These are phyloP conservation scores for Dinomys branickii DNA, from an alignment of 2,113 vertebrate genomes.

Conservation along the genomic window DNA sequence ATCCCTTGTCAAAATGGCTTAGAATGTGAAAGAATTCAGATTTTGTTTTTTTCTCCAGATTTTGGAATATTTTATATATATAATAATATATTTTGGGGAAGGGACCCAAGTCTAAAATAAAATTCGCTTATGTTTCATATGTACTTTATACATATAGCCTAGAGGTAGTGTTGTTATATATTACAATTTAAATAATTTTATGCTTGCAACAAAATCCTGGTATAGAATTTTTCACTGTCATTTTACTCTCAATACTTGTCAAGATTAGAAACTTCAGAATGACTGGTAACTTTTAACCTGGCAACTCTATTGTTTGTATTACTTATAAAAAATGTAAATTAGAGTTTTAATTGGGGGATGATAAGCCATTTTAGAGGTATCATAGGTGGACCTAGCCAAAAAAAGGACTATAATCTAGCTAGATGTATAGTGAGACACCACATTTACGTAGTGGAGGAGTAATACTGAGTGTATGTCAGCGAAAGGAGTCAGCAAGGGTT, in stretches of 20 bases:
- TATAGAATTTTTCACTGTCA: neutral
- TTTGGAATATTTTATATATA: neutral
- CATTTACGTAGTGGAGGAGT: neutral
- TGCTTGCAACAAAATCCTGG: neutral
- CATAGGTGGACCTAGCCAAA: neutral
- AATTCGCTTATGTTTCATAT: neutral
- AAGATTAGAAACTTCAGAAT: slow-evolving; percentile 14
- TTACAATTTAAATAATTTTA: neutral
- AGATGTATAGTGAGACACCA: neutral
- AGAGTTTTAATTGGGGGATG: slow-evolving; percentile 30
- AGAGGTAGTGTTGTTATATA: neutral
- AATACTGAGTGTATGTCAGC: neutral
- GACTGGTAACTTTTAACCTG: neutral
- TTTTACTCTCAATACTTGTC: neutral
- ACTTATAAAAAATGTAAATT: slow-evolving; percentile 6
- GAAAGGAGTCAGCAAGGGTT: slow-evolving; percentile 9
- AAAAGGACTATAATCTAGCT: neutral
- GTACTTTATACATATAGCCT: neutral
- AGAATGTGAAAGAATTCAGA: neutral
- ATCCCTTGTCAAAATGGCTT: neutral
- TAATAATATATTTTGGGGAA: neutral
- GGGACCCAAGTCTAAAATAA: neutral
- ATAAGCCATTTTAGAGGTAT: slow-evolving; percentile 6
- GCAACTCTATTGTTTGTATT: neutral
- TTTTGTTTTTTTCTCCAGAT: neutral